Percentiles rank a stretch among this genome's conserved stretches.
These are phyloP conservation scores for Aphaenogaster rudis DNA, from an alignment of 1,140 invertebrate genomes.

Conservation along the genomic window DNA sequence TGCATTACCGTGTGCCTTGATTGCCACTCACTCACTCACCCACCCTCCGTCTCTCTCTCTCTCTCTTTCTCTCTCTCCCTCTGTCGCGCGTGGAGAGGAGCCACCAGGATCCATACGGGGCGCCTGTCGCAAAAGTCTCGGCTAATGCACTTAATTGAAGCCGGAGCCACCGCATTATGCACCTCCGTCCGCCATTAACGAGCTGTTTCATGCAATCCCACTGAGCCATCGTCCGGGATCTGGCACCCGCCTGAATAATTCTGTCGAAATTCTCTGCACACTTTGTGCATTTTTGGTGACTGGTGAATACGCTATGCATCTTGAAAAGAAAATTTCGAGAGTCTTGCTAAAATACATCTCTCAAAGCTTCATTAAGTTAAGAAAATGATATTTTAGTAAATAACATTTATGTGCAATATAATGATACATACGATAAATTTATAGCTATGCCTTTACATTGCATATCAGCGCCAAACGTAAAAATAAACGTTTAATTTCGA, in stretches of 20 bases:
- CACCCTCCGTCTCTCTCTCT: background rate
- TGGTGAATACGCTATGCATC: background rate
- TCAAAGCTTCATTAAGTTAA: background rate
- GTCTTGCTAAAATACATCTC: background rate
- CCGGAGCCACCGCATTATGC: conserved; percentile 48
- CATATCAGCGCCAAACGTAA: background rate
- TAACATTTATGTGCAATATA: background rate
- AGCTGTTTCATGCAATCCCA: conserved; percentile 44
- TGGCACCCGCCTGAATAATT: conserved; percentile 36
- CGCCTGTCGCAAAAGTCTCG: conserved; percentile 69
- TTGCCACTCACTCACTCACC: conserved; percentile 53
- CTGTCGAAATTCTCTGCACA: conserved; percentile 23
- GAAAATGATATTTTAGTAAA: background rate
- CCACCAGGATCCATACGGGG: background rate
- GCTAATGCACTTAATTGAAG: conserved; percentile 78
- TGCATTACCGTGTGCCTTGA: conserved; percentile 68
- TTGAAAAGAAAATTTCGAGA: conserved; percentile 6
- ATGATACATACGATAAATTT: background rate
- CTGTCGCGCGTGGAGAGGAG: conserved; percentile 30
- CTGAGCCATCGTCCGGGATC: conserved; percentile 27
- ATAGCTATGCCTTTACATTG: background rate
- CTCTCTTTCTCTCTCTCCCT: conserved; percentile 10
- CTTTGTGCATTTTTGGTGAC: background rate
- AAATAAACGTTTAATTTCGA: background rate
- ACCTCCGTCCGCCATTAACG: conserved; percentile 67